Conservation (phyloP, 2,797 vertebrate species). For the Bufotes viridis region DNA sequence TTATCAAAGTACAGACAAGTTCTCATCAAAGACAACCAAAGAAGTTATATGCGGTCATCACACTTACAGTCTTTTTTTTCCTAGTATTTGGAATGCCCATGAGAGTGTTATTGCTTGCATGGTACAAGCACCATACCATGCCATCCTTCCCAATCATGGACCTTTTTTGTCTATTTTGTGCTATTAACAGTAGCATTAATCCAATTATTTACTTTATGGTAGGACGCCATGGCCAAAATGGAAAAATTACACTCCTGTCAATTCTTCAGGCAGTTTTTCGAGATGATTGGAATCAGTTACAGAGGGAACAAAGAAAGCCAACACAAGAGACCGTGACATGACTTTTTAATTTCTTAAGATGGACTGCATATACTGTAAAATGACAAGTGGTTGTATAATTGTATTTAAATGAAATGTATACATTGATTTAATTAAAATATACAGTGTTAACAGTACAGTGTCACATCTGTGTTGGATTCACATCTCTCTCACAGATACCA, state of each 20-base stretch:
- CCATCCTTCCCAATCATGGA: constrained; percentile 42
- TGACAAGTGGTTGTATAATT: background rate
- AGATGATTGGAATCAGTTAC: constrained; percentile 50
- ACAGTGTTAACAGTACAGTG: too few species aligned
- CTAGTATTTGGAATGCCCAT: constrained; percentile 61
- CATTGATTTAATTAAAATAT: background rate
- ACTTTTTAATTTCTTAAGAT: background rate
- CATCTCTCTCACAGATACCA: too few species aligned
- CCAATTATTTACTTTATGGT: constrained; percentile 66
- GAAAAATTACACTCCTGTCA: constrained; percentile 39
- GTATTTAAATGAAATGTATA: background rate
- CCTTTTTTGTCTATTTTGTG: constrained; percentile 49
- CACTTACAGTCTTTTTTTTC: constrained; percentile 64
- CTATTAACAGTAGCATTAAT: constrained; percentile 65
- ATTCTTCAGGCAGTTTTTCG: constrained; percentile 64
- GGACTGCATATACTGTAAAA: background rate
- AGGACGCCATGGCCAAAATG: constrained; percentile 44
- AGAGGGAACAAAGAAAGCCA: constrained; percentile 1
- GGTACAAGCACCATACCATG: constrained; percentile 54
- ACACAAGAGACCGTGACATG: constrained; percentile 4
- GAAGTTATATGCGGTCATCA: constrained; percentile 50
- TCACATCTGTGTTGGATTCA: too few species aligned
- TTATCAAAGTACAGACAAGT: constrained; percentile 57
- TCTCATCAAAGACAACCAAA: background rate
- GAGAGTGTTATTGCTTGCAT: constrained; percentile 30